Percentiles rank a stretch among this genome's conserved stretches.
phyloP scores from a whole-genome alignment of 2,797 vertebrate species.

The Argentina silus region DNA sequence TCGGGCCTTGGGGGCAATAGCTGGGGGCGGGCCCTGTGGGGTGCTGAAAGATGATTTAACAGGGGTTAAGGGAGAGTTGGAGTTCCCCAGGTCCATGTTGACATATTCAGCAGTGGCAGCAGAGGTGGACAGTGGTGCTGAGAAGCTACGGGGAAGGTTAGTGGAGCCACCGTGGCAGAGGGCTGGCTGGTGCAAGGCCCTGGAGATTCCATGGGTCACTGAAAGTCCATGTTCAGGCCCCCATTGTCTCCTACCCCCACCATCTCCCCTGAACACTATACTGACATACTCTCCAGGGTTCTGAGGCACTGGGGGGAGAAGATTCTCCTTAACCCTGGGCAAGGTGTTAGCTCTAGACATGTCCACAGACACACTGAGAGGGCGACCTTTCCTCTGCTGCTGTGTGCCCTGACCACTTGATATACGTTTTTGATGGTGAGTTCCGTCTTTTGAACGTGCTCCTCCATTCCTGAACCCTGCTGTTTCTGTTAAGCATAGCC shows the following conservation, averaged over 20 bases:
- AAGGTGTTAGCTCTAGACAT: slow-evolving; percentile 82
- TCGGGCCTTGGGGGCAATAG: slow-evolving; percentile 63
- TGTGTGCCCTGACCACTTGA: slow-evolving; percentile 73
- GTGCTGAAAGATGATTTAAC: slow-evolving; percentile 69
- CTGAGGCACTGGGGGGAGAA: slow-evolving; percentile 68
- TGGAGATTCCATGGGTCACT: slow-evolving; percentile 67
- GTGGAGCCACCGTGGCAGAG: slow-evolving; percentile 67
- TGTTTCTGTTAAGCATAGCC: slow-evolving; percentile 66
- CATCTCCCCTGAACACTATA: slow-evolving; percentile 74
- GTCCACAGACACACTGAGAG: slow-evolving; percentile 74
- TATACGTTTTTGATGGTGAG: slow-evolving; percentile 72
- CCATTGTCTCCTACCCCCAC: slow-evolving; percentile 34
- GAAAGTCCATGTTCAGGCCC: slow-evolving; percentile 56
- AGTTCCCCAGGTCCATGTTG: slow-evolving; percentile 70
- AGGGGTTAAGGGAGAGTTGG: slow-evolving; percentile 55
- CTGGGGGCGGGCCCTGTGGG: slow-evolving; percentile 54
- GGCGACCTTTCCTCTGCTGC: slow-evolving; percentile 72
- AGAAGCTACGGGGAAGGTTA: slow-evolving; percentile 81
- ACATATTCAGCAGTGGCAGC: slow-evolving; percentile 73
- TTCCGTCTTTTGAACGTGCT: slow-evolving; percentile 68
- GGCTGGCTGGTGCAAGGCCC: slow-evolving; percentile 65
- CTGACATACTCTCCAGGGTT: slow-evolving; percentile 81
- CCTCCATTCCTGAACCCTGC: slow-evolving; percentile 66
- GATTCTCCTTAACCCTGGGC: slow-evolving; percentile 78
- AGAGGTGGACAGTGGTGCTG: slow-evolving; percentile 75